Conservation (phyloP, 2,113 vertebrate genomes). For the Aptenodytes forsteri region DNA sequence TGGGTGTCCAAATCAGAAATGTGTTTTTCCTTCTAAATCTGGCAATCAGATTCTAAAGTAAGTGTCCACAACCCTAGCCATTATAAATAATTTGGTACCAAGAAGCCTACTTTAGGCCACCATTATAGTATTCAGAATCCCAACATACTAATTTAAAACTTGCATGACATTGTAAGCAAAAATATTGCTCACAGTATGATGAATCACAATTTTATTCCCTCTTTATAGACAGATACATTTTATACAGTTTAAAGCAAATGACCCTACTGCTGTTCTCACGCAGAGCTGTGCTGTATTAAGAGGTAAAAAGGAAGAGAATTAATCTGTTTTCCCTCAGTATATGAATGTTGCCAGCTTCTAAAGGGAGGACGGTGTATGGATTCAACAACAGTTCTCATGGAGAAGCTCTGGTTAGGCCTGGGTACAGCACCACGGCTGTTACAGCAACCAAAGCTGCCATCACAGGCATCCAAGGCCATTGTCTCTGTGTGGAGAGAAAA, state of each 20-base stretch:
- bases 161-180: slow-evolving; percentile 85
- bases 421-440: slow-evolving; percentile 94
- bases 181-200: slow-evolving; percentile 88
- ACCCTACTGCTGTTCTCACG: slow-evolving; percentile 82
- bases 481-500: slow-evolving; percentile 87
- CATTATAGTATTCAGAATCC: slow-evolving; percentile 80
- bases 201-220: slow-evolving; percentile 91
- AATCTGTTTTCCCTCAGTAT: slow-evolving; percentile 80
- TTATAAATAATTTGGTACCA: slow-evolving; percentile 84
- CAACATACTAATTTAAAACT: slow-evolving; percentile 83
- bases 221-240: slow-evolving; percentile 96
- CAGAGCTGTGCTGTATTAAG: slow-evolving; percentile 80
- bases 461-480: slow-evolving; percentile 98
- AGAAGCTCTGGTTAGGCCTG: slow-evolving; percentile 93
- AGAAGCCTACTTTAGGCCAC: slow-evolving; percentile 86
- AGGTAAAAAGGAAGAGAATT: slow-evolving; percentile 84
- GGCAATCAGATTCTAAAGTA: slow-evolving; percentile 77
- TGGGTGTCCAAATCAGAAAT: slow-evolving; percentile 73
- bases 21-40: slow-evolving; percentile 67
- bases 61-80: slow-evolving; percentile 76
- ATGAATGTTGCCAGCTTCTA: slow-evolving; percentile 82
- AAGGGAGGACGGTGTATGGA: slow-evolving; percentile 81
- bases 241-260: slow-evolving; percentile 92
- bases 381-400: slow-evolving; percentile 82
- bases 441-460: slow-evolving; percentile 95